Percentiles rank a stretch among this genome's conserved stretches.
phyloP scores from a whole-genome alignment of 2,888 invertebrate species.

The Zele albiditarsus region DNA sequence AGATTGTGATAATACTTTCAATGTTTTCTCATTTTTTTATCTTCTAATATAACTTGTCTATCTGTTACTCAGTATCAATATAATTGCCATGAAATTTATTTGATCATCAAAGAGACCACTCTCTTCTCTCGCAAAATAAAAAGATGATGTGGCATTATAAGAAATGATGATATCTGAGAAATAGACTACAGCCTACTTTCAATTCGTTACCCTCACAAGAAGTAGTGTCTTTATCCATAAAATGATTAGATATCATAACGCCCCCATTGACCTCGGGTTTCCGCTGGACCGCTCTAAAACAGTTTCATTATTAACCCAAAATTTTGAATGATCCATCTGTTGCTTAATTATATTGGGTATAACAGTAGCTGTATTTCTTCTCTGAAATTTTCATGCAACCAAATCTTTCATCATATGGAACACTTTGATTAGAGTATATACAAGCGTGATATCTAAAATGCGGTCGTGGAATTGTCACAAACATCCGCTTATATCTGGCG shows the following conservation, averaged over 20 bases:
- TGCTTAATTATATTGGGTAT: neutral
- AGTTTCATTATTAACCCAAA: constrained; percentile 60
- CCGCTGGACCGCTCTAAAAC: constrained; percentile 56
- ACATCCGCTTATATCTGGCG: constrained; percentile 48
- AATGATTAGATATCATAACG: constrained; percentile 66
- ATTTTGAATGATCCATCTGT: constrained; percentile 46
- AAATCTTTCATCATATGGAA: constrained; percentile 25
- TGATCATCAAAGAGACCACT: neutral
- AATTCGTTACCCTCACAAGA: constrained; percentile 62
- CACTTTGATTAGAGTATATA: constrained; percentile 10
- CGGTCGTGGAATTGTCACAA: constrained; percentile 46
- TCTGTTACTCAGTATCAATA: neutral
- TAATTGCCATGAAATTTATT: neutral
- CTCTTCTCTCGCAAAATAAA: constrained; percentile 3
- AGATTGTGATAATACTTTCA: neutral
- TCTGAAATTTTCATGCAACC: neutral
- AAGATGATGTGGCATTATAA: constrained; percentile 32
- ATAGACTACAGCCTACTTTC: constrained; percentile 55
- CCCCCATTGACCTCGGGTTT: constrained; percentile 65
- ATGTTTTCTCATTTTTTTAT: neutral
- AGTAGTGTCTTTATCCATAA: constrained; percentile 62
- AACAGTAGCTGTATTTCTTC: constrained; percentile 7
- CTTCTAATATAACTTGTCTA: neutral
- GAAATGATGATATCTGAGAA: constrained; percentile 50
- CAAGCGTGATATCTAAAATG: constrained; percentile 27